Conservation (phyloP, 2,113 vertebrate genomes). For the human (Homo sapiens) region DNA sequence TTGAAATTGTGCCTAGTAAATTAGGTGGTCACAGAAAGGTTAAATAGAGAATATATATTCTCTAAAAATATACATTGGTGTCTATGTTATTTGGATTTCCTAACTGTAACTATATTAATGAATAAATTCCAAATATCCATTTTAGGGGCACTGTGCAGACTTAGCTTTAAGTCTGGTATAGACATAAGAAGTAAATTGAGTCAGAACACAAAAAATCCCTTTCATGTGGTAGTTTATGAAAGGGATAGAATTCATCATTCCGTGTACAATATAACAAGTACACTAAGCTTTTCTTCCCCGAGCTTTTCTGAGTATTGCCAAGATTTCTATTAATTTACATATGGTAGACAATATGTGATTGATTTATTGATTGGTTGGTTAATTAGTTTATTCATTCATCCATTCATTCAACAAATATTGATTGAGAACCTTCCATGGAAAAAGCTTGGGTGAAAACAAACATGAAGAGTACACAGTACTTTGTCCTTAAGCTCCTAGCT, state of each 20-base stretch:
- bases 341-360: background rate
- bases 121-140: background rate
- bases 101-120: background rate
- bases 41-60: background rate
- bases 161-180: background rate
- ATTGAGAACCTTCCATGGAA: background rate
- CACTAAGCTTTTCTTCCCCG: background rate
- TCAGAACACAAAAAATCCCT: background rate
- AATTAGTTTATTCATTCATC: background rate
- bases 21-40: background rate
- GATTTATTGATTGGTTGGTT: background rate
- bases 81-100: background rate
- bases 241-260: background rate
- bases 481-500: background rate
- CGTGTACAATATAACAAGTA: background rate
- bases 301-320: background rate
- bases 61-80: background rate
- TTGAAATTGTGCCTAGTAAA: background rate
- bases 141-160: background rate
- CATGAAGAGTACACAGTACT: background rate
- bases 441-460: background rate
- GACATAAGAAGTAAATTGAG: background rate
- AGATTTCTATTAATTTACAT: background rate
- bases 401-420: slow-evolving; percentile 29
- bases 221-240: background rate